phyloP scores from a whole-genome alignment of 2,797 vertebrate genomes.

The Peromyscus attwateri region DNA sequence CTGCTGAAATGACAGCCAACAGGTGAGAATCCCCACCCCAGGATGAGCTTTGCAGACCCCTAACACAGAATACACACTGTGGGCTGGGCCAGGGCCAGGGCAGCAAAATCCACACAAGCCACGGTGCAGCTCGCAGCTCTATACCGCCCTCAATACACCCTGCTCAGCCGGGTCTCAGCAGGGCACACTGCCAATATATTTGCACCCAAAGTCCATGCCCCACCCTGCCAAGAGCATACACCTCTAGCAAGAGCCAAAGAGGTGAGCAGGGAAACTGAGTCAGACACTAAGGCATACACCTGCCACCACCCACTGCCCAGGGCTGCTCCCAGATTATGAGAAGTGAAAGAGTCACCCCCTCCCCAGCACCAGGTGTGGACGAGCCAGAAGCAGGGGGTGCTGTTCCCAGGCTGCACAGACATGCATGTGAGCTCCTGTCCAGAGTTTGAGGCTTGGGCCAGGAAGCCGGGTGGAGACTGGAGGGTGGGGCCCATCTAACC shows the following conservation, averaged over 20 bases:
- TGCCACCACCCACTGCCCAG: neutral
- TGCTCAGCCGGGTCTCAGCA: neutral
- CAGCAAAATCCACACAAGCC: fast-evolving
- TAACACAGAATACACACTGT: fast-evolving
- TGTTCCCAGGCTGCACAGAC: neutral
- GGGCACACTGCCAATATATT: neutral
- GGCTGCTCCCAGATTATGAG: neutral
- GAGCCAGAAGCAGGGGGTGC: neutral
- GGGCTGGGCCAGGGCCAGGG: neutral
- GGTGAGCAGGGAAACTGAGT: neutral
- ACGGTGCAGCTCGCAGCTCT: too few species aligned
- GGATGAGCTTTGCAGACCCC: neutral
- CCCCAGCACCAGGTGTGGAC: neutral
- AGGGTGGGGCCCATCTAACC: constrained; percentile 63
- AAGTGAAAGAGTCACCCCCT: neutral
- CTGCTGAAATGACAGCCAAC: neutral
- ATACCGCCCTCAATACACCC: neutral
- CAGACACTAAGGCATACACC: fast-evolving
- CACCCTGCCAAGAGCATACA: neutral
- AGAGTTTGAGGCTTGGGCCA: neutral
- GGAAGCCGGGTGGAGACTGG: constrained; percentile 69
- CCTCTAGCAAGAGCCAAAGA: neutral
- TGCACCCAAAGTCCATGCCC: neutral
- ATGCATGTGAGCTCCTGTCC: neutral
- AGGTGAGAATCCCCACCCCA: neutral